phyloP scores from a whole-genome alignment of 2,113 vertebrate species.

The Vicugna pacos region DNA sequence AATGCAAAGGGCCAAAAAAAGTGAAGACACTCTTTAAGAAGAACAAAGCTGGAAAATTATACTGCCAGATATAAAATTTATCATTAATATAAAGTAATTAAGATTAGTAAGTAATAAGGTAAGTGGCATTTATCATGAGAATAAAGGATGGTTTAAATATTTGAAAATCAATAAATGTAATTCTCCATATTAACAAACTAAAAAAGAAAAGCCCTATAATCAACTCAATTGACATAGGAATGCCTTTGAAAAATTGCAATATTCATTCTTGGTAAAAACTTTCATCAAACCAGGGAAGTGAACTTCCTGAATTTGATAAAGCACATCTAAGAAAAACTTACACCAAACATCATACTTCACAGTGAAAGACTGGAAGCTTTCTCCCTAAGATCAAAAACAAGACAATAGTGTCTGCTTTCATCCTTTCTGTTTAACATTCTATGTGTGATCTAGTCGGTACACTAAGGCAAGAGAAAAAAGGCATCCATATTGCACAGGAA shows the following conservation, averaged over 20 bases:
- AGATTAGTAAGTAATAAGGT: background rate
- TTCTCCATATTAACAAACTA: background rate
- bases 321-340: background rate
- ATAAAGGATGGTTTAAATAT: background rate
- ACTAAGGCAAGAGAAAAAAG: background rate
- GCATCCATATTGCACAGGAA: background rate
- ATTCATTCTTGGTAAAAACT: background rate
- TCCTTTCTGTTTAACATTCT: background rate
- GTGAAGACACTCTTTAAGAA: background rate
- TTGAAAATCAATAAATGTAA: background rate
- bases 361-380: background rate
- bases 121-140: background rate
- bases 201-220: background rate
- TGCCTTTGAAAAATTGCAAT: background rate
- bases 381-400: background rate
- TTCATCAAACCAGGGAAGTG: background rate
- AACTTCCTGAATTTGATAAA: slow-evolving; percentile 2
- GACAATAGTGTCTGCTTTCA: background rate
- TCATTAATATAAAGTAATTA: background rate
- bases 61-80: background rate
- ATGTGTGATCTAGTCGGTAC: background rate
- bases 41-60: background rate
- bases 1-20: background rate
- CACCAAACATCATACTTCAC: background rate
- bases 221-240: background rate